Evolutionary conservation across 2,888 invertebrate species (phyloP).

Genomic region (Eupsilia transversa): DNA sequence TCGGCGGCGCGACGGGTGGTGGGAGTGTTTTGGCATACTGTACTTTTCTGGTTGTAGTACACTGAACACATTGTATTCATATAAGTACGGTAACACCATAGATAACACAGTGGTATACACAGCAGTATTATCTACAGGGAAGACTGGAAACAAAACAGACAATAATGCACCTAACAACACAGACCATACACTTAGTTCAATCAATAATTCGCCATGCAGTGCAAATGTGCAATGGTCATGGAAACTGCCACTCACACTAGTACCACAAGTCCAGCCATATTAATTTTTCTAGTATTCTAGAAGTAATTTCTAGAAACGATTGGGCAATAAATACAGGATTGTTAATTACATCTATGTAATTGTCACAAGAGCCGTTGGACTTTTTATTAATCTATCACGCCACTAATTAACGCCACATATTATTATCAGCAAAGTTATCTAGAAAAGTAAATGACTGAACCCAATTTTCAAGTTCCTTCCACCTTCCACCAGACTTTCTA

Average conservation of each 20-base stretch:
- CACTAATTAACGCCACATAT: slow-evolving; percentile 1
- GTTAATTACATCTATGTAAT: not conserved
- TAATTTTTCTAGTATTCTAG: slow-evolving; percentile 16
- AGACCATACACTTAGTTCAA: not conserved
- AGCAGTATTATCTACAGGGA: slow-evolving; percentile 6
- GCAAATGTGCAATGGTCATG: not conserved
- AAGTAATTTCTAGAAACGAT: not conserved
- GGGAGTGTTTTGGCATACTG: slow-evolving; percentile 70
- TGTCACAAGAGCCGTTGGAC: slow-evolving; percentile 26
- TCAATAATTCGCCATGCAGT: not conserved
- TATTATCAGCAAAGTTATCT: slow-evolving; percentile 37
- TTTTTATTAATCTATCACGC: slow-evolving; percentile 30
- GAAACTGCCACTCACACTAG: not conserved
- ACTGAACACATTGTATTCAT: slow-evolving; percentile 8
- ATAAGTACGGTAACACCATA: slow-evolving; percentile 7
- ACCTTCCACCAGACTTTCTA: slow-evolving; percentile 1
- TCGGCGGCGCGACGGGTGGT: slow-evolving; percentile 72
- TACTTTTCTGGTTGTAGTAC: slow-evolving; percentile 53
- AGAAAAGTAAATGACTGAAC: slow-evolving; percentile 26
- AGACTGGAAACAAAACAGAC: slow-evolving; percentile 17
- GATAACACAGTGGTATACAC: not conserved
- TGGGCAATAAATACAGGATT: not conserved
- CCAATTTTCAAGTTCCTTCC: not conserved
- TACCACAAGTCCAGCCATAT: not conserved
- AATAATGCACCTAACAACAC: not conserved